Evolutionary conservation across 2,113 vertebrate genomes (phyloP).

Genomic region (Emberiza fucata): DNA sequence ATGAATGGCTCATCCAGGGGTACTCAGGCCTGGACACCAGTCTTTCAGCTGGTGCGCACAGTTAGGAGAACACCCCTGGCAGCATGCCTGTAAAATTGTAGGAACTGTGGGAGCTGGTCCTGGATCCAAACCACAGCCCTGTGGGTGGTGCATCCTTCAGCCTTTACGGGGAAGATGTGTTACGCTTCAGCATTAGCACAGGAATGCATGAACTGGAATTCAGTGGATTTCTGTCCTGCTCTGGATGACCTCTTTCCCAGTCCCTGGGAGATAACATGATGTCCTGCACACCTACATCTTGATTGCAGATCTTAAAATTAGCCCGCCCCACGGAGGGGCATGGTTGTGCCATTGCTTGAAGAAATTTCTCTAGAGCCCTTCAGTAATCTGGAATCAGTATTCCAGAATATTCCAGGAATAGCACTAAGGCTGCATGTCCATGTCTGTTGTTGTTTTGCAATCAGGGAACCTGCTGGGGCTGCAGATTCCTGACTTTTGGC

Average conservation of each 20-base stretch:
- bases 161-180: background rate
- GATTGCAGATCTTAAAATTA: background rate
- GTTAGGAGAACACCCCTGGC: background rate
- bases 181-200: fast-evolving
- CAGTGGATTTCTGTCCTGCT: background rate
- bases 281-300: fast-evolving
- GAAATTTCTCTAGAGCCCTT: background rate
- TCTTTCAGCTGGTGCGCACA: background rate
- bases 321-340: fast-evolving
- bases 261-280: background rate
- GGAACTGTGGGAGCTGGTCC: background rate
- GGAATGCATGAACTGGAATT: fast-evolving
- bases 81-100: fast-evolving
- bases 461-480: background rate
- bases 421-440: fast-evolving
- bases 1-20: fast-evolving
- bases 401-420: background rate
- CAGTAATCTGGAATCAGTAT: background rate
- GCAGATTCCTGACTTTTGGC: background rate
- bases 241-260: background rate
- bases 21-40: background rate
- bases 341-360: background rate
- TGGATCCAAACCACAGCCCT: background rate
- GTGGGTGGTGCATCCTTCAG: background rate
- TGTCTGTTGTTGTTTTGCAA: background rate